phyloP scores from a whole-genome alignment of 2,113 vertebrate species.

The Myiagra hebetior region DNA sequence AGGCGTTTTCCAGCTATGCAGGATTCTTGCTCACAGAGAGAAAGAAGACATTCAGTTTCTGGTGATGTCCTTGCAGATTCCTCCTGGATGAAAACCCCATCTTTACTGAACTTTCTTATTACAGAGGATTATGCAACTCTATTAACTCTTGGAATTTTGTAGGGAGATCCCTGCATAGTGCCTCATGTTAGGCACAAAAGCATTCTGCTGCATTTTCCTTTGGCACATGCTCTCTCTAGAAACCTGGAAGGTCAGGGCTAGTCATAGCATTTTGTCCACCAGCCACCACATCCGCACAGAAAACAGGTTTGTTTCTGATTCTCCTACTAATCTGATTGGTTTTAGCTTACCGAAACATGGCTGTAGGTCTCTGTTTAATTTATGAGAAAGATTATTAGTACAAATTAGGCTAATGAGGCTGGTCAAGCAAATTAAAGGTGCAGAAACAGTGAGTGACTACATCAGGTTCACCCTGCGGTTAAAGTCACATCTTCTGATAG shows the following conservation, averaged over 20 bases:
- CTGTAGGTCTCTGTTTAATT: background rate
- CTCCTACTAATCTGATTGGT: background rate
- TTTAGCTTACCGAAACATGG: background rate
- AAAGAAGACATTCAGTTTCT: background rate
- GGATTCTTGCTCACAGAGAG: background rate
- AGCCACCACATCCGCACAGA: background rate
- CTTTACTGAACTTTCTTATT: background rate
- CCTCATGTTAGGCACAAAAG: background rate
- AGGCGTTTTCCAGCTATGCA: background rate
- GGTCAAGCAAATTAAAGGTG: background rate
- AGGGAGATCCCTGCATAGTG: background rate
- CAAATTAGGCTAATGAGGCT: background rate
- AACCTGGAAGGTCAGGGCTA: background rate
- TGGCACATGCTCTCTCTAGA: background rate
- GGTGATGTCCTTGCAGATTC: background rate
- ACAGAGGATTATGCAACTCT: background rate
- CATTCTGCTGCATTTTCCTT: background rate
- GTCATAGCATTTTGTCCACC: background rate
- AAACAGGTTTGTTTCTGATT: background rate
- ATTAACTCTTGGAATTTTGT: background rate
- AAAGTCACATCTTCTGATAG: background rate
- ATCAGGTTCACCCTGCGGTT: fast-evolving
- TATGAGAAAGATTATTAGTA: background rate
- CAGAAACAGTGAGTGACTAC: background rate
- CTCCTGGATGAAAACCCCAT: background rate